Conservation (phyloP, 2,113 vertebrate species). For the Sander lucioperca region DNA sequence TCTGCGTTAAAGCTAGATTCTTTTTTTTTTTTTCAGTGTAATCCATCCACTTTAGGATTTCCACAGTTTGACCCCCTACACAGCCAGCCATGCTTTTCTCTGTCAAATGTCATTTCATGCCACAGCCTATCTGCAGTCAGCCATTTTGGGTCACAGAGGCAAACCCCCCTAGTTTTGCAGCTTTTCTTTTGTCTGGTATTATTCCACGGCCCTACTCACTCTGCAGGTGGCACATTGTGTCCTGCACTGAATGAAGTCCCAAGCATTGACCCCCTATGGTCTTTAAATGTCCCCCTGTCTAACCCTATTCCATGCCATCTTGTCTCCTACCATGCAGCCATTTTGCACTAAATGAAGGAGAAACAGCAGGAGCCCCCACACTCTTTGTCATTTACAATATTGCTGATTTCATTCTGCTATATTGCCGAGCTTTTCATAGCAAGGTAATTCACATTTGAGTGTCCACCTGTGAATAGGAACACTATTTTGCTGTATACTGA, state of each 20-base stretch:
- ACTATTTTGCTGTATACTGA: background rate
- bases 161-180: slow-evolving; percentile 21
- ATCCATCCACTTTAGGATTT: slow-evolving; percentile 22
- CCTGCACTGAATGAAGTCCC: slow-evolving; percentile 54
- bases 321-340: slow-evolving; percentile 56
- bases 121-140: slow-evolving; percentile 50
- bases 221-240: slow-evolving; percentile 63
- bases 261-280: slow-evolving; percentile 56
- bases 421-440: background rate
- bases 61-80: slow-evolving; percentile 43
- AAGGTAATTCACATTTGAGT: slow-evolving; percentile 6
- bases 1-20: slow-evolving; percentile 1
- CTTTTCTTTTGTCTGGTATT: slow-evolving; percentile 33
- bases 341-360: slow-evolving; percentile 54
- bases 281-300: slow-evolving; percentile 63
- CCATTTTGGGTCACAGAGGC: slow-evolving; percentile 66
- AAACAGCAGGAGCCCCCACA: slow-evolving; percentile 27
- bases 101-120: slow-evolving; percentile 73
- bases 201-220: slow-evolving; percentile 56
- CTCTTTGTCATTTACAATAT: slow-evolving; percentile 16
- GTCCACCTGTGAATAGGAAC: background rate
- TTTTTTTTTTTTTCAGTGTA: background rate
- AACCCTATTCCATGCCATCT: slow-evolving; percentile 63
- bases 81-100: slow-evolving; percentile 53
- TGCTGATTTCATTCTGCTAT: slow-evolving; percentile 19